These are phyloP conservation scores for Zootoca vivipara DNA, from an alignment of 2,113 vertebrate species.

Conservation along the genomic window DNA sequence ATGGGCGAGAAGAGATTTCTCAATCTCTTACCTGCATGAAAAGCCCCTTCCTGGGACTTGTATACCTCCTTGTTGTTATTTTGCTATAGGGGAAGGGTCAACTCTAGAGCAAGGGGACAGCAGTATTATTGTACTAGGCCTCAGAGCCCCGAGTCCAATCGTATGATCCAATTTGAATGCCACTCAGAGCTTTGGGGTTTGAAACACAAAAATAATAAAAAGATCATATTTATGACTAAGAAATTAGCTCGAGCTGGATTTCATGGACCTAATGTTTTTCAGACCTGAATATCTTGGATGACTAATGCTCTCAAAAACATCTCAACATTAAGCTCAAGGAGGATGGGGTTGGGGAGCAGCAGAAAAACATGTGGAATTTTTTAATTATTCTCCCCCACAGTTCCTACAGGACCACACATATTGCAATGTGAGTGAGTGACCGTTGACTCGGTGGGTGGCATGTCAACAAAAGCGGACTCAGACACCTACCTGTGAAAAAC, in stretches of 20 bases:
- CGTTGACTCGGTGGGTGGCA: background rate
- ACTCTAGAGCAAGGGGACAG: background rate
- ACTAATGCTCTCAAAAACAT: background rate
- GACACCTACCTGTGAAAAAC: conserved; percentile 94
- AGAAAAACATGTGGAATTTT: background rate
- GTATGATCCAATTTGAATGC: background rate
- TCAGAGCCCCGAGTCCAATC: background rate
- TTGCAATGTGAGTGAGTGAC: background rate
- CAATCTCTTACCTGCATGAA: background rate
- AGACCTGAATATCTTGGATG: background rate
- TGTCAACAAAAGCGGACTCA: conserved; percentile 9
- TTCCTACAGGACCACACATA: background rate
- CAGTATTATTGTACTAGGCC: background rate
- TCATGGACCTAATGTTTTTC: accelerated
- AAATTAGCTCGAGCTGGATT: background rate
- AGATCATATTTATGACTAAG: background rate
- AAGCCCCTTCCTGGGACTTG: background rate
- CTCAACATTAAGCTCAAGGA: background rate
- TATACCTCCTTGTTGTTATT: too few species aligned
- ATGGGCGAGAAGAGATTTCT: background rate
- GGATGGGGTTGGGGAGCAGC: too few species aligned
- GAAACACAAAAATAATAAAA: too few species aligned
- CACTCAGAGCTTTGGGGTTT: background rate
- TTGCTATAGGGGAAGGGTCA: background rate
- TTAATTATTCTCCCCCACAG: background rate